Base-by-base conservation (phyloP, 2,888 invertebrate species). In the Patella pellucida region DNA sequence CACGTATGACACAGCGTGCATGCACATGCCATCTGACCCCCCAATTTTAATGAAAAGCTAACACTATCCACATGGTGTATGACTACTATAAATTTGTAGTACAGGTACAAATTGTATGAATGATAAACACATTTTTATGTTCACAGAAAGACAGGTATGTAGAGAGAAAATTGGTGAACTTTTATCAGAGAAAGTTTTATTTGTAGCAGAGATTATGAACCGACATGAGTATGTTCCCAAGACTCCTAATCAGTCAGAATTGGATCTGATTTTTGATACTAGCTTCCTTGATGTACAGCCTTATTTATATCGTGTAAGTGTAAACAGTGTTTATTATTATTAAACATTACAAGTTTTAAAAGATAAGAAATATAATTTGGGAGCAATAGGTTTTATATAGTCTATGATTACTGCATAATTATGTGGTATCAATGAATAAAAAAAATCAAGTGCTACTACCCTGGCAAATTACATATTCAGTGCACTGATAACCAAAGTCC, bases 171-270 rank as follows among this genome's bases (percentile, higher is more conserved):
- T 92, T 19, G 92, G 92, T 15, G 92, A 92, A 78, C 79, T 90
- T 19, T 79, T 99, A 69, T 95, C 96, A 69, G 98, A 99, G 87
- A 97, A 97, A 90, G 95, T 99, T 74, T 93, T 98, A 74, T 96
- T 96, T 89, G 96, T 99, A 86, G 96, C 98, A 0, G 97, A 98
- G 91, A 95, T 96, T 72, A 97, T 99, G 94, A 98, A 98, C 91
- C 93, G 96, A 81, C 96, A 97, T 90, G 97, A 98, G 89, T 99
- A 98, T 92, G 94, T 98, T 83, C 99, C 99, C 27, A 97, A 97
- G 92, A 96, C 97, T 94, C 98, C 98, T 81, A 95, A 94, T 90
- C 95, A 96, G 90, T 95, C 95, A 27, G 97, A 99, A 91, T 93
- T 98, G 79, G 97, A 97, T 91, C 93, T 96, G 81, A 95, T 99